Evolutionary conservation across 2,888 invertebrate genomes (phyloP).

Genomic region (Baccha elongata): DNA sequence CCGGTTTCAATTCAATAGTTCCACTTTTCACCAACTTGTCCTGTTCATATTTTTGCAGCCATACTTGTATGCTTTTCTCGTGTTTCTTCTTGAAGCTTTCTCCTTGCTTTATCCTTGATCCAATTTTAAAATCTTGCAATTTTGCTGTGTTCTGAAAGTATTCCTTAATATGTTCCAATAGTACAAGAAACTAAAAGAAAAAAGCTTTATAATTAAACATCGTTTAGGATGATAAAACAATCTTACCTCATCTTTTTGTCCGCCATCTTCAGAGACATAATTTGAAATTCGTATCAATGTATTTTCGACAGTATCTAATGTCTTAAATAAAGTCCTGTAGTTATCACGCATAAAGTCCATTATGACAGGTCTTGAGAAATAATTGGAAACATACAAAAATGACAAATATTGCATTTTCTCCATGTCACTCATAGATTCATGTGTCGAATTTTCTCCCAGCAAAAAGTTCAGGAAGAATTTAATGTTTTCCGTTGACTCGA

Average conservation of each 20-base stretch:
- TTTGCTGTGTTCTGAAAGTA: neutral
- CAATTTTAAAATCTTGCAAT: constrained; percentile 46
- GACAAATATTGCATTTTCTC: constrained; percentile 78
- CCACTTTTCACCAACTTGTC: constrained; percentile 12
- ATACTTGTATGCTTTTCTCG: constrained; percentile 1
- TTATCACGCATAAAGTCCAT: constrained; percentile 78
- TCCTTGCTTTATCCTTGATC: constrained; percentile 35
- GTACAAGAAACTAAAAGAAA: constrained; percentile 24
- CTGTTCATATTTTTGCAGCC: constrained; percentile 15
- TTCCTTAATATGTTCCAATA: constrained; percentile 28
- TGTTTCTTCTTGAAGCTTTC: constrained; percentile 36
- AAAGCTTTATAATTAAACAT: neutral
- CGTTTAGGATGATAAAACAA: neutral
- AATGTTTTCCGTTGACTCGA: constrained; percentile 76
- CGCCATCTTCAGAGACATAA: constrained; percentile 52
- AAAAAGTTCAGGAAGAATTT: constrained; percentile 77
- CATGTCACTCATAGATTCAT: constrained; percentile 74
- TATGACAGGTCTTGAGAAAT: constrained; percentile 76
- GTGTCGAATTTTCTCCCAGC: constrained; percentile 77
- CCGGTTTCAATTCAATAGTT: neutral
- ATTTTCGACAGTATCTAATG: neutral
- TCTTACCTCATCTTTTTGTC: constrained; percentile 51
- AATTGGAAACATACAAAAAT: constrained; percentile 77
- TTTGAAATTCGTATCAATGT: constrained; percentile 37
- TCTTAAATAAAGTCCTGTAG: constrained; percentile 76